Evolutionary conservation across 2,113 vertebrate species (phyloP).

Genomic region (Cichladusa arquata): DNA sequence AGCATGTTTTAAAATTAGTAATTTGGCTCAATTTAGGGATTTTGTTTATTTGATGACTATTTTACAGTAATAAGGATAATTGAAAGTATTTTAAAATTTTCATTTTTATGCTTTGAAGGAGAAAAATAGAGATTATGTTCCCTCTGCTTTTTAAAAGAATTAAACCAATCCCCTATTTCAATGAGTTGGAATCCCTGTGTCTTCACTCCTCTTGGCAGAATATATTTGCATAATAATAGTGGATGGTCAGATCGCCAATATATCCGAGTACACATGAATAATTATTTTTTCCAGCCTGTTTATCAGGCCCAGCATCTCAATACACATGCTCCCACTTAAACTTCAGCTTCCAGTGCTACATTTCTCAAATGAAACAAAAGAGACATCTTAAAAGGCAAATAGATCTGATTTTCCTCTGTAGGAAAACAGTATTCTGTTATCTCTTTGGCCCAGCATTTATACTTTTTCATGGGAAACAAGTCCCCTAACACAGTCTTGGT

Average conservation of each 20-base stretch:
- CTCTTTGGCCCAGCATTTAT: neutral
- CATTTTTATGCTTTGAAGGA: neutral
- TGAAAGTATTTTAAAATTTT: neutral
- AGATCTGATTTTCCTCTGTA: neutral
- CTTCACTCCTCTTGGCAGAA: constrained; percentile 5
- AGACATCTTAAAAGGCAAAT: neutral
- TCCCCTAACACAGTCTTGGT: neutral
- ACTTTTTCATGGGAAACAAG: neutral
- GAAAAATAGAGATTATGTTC: constrained; percentile 16
- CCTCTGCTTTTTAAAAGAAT: neutral
- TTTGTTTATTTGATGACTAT: constrained; percentile 1
- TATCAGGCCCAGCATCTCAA: neutral
- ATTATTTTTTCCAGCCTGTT: constrained; percentile 4
- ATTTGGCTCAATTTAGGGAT: constrained; percentile 12
- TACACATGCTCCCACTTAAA: neutral
- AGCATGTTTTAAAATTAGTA: constrained; percentile 10
- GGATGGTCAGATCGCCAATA: constrained; percentile 14
- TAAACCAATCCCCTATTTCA: constrained; percentile 20
- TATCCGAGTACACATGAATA: constrained; percentile 3
- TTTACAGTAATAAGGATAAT: neutral
- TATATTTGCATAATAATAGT: constrained; percentile 54
- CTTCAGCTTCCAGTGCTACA: neutral
- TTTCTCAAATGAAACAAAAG: neutral
- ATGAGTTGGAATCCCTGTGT: neutral
- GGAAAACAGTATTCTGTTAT: neutral